Percentiles rank a stretch among this genome's conserved stretches.
phyloP scores from a whole-genome alignment of 2,797 vertebrate species.

The Bradypodion ventrale region DNA sequence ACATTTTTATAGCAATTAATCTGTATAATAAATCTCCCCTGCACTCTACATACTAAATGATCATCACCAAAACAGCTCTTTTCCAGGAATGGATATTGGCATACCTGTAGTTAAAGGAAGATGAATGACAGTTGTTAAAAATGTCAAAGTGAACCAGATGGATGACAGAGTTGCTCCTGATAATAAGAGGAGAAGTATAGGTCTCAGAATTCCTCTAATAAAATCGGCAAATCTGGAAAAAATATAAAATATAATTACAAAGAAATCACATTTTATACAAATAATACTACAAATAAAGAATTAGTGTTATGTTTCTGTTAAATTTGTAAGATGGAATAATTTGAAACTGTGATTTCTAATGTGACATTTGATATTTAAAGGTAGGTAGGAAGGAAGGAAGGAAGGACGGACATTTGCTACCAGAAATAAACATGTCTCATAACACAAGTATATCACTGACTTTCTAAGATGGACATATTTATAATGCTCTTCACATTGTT shows the following conservation, averaged over 20 bases:
- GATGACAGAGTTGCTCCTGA: conserved; percentile 92
- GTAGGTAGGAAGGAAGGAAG: conserved; percentile 38
- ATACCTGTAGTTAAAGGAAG: conserved; percentile 95
- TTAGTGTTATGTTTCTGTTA: conserved; percentile 6
- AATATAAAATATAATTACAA: conserved; percentile 20
- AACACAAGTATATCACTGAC: not conserved
- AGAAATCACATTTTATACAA: conserved; percentile 47
- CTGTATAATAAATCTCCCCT: not conserved
- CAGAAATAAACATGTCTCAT: not conserved
- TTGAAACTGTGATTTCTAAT: conserved; percentile 15
- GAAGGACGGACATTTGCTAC: not conserved
- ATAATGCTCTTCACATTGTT: not conserved
- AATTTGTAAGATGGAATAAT: conserved; percentile 35
- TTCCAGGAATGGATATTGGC: conserved; percentile 18
- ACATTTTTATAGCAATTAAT: not conserved
- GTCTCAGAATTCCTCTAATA: conserved; percentile 95
- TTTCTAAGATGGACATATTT: not conserved
- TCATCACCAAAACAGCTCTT: not conserved
- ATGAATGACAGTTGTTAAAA: conserved; percentile 88
- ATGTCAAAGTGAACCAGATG: conserved; percentile 97
- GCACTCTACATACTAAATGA: conserved; percentile 6
- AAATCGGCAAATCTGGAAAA: conserved; percentile 93
- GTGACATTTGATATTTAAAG: conserved; percentile 39
- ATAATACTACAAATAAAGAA: conserved; percentile 28
- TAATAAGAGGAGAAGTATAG: conserved; percentile 94